phyloP scores from a whole-genome alignment of 2,113 vertebrate species.

The Aphyosemion australe region DNA sequence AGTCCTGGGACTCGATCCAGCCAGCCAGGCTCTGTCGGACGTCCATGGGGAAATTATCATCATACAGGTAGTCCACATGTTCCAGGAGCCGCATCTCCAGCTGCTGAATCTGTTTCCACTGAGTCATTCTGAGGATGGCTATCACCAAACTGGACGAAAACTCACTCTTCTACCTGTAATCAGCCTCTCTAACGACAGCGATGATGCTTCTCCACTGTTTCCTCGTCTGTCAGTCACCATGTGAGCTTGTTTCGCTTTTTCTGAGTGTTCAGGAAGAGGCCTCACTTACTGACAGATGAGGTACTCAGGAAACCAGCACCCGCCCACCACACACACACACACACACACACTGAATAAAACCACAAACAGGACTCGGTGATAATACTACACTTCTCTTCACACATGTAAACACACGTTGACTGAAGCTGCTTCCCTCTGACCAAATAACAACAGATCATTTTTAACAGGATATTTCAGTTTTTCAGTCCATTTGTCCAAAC shows the following conservation, averaged over 20 bases:
- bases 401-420: too few species aligned
- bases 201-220: not conserved
- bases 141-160: not conserved
- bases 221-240: slow-evolving; percentile 18
- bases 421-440: too few species aligned
- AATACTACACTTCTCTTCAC: too few species aligned
- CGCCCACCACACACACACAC: not conserved
- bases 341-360: not conserved
- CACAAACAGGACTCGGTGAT: not conserved
- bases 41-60: slow-evolving; percentile 98
- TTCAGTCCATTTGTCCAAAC: too few species aligned
- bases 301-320: not conserved
- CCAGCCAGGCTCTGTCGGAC: slow-evolving; percentile 89
- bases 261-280: slow-evolving; percentile 30
- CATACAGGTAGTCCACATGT: slow-evolving; percentile 95
- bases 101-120: slow-evolving; percentile 97
- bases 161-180: not conserved
- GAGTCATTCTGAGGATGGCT: slow-evolving; percentile 84
- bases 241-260: slow-evolving; percentile 29
- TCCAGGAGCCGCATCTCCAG: slow-evolving; percentile 94
- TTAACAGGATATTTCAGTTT: too few species aligned
- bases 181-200: not conserved
- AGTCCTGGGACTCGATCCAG: slow-evolving; percentile 97
- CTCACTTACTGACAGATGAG: not conserved
- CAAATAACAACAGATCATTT: too few species aligned